These are phyloP conservation scores for Epinephelus cyanopodus DNA, from an alignment of 2,113 vertebrate species.

Conservation along the genomic window DNA sequence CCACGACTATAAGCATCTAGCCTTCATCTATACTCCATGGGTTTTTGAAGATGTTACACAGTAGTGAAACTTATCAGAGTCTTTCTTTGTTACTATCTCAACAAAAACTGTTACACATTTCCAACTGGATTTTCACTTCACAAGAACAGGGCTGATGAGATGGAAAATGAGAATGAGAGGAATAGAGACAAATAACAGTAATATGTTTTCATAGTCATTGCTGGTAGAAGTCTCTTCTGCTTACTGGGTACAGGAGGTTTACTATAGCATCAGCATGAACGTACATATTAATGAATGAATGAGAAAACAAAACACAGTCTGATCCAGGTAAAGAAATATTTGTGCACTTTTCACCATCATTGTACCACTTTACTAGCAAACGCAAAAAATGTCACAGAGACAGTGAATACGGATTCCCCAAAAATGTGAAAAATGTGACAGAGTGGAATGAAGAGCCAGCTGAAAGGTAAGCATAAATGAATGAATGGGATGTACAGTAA, in stretches of 20 bases:
- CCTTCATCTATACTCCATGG: too few species aligned
- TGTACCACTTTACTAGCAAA: neutral
- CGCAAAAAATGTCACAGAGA: neutral
- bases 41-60: neutral
- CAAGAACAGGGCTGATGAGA: constrained; percentile 6
- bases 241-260: neutral
- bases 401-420: constrained; percentile 4
- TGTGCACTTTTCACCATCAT: too few species aligned
- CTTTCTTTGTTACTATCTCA: neutral
- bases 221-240: neutral
- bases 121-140: neutral
- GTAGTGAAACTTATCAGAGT: neutral
- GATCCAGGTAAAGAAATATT: neutral
- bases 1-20: neutral
- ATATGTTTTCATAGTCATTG: neutral
- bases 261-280: neutral
- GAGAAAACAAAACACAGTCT: neutral
- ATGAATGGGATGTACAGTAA: neutral
- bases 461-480: constrained; percentile 6
- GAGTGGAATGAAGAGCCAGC: neutral
- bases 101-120: constrained; percentile 14
- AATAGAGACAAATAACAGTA: neutral
- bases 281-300: neutral
- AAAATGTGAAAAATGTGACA: neutral
- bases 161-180: constrained; percentile 11